phyloP scores from a whole-genome alignment of 1,140 invertebrate species.

The Temnothorax nylanderi region DNA sequence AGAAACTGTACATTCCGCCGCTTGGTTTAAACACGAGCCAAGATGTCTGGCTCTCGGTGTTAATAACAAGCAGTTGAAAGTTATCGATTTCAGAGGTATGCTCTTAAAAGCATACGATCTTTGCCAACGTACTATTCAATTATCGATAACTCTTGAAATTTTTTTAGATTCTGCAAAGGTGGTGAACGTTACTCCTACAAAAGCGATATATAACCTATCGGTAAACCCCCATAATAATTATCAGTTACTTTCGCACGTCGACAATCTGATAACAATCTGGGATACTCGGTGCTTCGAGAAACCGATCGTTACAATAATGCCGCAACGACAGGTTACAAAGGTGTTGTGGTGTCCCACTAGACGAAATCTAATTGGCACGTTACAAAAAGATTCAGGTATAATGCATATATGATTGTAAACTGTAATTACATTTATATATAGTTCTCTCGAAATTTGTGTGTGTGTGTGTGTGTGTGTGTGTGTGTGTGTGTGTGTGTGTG shows the following conservation, averaged over 20 bases:
- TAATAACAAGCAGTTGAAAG: conserved; percentile 95
- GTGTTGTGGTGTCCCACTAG: conserved; percentile 96
- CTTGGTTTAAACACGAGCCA: conserved; percentile 92
- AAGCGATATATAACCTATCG: conserved; percentile 93
- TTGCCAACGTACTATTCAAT: not conserved
- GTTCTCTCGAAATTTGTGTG: not conserved
- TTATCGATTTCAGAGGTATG: conserved; percentile 97
- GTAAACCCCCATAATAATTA: conserved; percentile 92
- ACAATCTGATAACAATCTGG: conserved; percentile 94
- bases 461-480: no score
- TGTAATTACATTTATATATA: not conserved
- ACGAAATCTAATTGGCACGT: conserved; percentile 90
- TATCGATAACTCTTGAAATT: conserved; percentile 47
- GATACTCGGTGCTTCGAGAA: conserved; percentile 95
- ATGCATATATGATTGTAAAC: not conserved
- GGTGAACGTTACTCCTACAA: conserved; percentile 91
- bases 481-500: no score
- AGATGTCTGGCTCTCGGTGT: conserved; percentile 93
- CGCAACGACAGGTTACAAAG: conserved; percentile 90
- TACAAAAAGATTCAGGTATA: conserved; percentile 89
- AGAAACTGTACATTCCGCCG: conserved; percentile 93
- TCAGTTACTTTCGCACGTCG: conserved; percentile 93
- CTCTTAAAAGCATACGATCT: not conserved
- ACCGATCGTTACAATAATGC: conserved; percentile 91
- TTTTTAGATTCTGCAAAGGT: conserved; percentile 90